phyloP scores from a whole-genome alignment of 2,113 vertebrate species.

The Agapornis roseicollis region DNA sequence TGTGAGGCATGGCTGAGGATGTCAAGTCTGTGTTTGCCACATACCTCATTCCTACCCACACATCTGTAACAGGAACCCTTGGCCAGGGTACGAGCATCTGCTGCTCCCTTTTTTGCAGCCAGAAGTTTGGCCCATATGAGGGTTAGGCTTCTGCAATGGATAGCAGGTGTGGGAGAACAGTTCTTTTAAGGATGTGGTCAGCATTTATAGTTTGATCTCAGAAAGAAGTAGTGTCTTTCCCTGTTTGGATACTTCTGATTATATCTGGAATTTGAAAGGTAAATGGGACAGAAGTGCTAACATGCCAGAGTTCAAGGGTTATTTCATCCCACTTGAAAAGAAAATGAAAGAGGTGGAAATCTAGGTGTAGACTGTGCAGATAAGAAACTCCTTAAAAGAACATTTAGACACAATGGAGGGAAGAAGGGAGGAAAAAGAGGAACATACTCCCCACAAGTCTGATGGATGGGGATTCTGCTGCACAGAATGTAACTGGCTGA shows the following conservation, averaged over 20 bases:
- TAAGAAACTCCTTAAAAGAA: not conserved
- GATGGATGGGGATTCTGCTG: not conserved
- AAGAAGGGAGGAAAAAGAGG: not conserved
- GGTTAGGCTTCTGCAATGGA: not conserved
- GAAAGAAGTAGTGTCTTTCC: not conserved
- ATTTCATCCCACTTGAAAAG: not conserved
- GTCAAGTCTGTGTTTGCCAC: not conserved
- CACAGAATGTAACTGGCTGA: not conserved
- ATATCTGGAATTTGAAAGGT: not conserved
- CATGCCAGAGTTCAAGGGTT: not conserved
- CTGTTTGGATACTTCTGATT: not conserved
- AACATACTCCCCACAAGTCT: not conserved
- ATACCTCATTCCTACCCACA: not conserved
- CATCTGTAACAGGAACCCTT: not conserved
- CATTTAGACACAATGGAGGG: not conserved
- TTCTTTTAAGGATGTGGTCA: not conserved
- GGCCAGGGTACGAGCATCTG: not conserved
- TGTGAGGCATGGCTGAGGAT: not conserved
- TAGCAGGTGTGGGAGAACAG: not conserved
- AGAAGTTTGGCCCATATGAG: not conserved
- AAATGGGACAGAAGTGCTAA: not conserved
- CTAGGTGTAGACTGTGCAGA: accelerated
- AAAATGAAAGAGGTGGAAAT: not conserved
- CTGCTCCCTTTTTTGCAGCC: not conserved
- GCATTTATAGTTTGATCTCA: not conserved